These are phyloP conservation scores for Toxotes chatareus DNA, from an alignment of 2,113 vertebrate species.

Conservation along the genomic window DNA sequence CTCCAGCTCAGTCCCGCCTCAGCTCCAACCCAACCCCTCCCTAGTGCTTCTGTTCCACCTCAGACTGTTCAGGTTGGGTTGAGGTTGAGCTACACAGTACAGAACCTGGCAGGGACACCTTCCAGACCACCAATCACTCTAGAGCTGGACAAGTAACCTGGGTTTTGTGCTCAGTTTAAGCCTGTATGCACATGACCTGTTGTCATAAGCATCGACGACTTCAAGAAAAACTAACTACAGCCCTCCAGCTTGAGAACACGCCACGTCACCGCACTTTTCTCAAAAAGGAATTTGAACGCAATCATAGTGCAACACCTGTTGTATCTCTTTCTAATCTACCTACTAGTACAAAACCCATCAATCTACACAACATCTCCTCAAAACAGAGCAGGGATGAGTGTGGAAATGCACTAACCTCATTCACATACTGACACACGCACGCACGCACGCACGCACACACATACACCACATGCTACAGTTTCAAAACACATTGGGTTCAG, in stretches of 20 bases:
- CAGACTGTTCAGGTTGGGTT: background rate
- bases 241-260: background rate
- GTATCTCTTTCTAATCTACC: slow-evolving; percentile 13
- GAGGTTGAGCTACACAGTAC: background rate
- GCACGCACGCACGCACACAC: background rate
- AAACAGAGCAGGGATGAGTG: slow-evolving; percentile 33
- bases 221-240: slow-evolving; percentile 2
- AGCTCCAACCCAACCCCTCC: slow-evolving; percentile 6
- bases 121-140: background rate
- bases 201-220: slow-evolving; percentile 6
- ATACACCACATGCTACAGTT: slow-evolving; percentile 24
- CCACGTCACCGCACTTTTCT: slow-evolving; percentile 1
- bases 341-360: slow-evolving; percentile 18
- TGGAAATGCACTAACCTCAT: slow-evolving; percentile 27
- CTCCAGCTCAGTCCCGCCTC: background rate
- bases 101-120: background rate
- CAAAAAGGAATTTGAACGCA: slow-evolving; percentile 17
- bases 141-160: slow-evolving; percentile 22
- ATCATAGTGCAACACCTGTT: slow-evolving; percentile 42
- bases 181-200: slow-evolving; percentile 14
- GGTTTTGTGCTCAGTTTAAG: slow-evolving; percentile 52
- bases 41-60: background rate
- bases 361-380: slow-evolving; percentile 12
- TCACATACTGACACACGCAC: slow-evolving; percentile 19
- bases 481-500: slow-evolving; percentile 5